These are phyloP conservation scores for Martes martes DNA, from an alignment of 2,113 vertebrate species.

Conservation along the genomic window DNA sequence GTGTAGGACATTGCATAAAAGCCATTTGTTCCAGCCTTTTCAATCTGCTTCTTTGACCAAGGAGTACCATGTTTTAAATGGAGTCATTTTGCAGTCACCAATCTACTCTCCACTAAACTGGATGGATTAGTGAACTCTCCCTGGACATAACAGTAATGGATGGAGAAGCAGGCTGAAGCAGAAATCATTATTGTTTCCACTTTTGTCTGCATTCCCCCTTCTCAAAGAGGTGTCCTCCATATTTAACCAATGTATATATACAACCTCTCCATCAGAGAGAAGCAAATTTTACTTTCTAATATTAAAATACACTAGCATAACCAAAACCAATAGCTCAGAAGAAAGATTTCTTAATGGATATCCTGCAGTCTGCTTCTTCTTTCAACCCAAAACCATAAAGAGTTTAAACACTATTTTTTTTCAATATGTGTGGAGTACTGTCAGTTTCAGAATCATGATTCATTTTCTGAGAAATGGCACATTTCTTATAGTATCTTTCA, in stretches of 20 bases:
- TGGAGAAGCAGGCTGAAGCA: background rate
- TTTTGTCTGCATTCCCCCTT: background rate
- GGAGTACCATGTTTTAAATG: background rate
- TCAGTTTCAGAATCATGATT: conserved; percentile 26
- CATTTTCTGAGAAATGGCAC: background rate
- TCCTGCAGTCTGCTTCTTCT: background rate
- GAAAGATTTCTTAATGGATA: background rate
- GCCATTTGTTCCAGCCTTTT: background rate
- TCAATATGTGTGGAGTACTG: background rate
- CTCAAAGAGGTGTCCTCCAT: background rate
- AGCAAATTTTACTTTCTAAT: background rate
- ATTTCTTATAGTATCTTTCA: background rate
- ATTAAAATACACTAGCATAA: background rate
- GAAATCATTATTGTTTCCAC: background rate
- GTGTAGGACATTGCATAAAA: background rate
- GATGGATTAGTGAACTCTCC: background rate
- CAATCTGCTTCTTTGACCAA: background rate
- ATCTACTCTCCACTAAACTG: background rate
- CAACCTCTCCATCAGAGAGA: background rate
- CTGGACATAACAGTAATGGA: background rate
- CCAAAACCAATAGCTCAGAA: background rate
- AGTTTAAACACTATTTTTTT: background rate
- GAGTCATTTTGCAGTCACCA: background rate
- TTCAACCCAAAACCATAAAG: background rate
- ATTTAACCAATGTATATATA: background rate